Conservation (phyloP, 2,113 vertebrate species). For the Nerophis ophidion region DNA sequence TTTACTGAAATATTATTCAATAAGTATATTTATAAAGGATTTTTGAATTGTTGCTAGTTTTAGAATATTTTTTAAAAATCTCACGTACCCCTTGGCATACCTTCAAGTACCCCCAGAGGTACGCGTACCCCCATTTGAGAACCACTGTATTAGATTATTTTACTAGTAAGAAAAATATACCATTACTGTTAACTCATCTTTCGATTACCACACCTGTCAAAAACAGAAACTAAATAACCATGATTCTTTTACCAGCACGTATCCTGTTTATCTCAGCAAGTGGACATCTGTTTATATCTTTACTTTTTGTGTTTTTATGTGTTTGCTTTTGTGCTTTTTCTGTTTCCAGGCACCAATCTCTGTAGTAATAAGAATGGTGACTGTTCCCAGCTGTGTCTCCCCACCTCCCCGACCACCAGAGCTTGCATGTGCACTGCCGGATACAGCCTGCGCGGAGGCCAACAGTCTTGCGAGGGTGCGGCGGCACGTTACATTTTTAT, state of each 20-base stretch:
- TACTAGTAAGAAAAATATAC: neutral
- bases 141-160: too few relatives aligned
- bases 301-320: constrained; percentile 41
- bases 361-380: constrained; percentile 92
- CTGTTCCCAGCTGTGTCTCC: constrained; percentile 96
- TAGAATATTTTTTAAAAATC: too few relatives aligned
- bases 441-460: constrained; percentile 87
- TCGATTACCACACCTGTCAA: neutral
- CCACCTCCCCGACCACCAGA: constrained; percentile 80
- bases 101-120: too few relatives aligned
- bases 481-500: neutral
- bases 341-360: constrained; percentile 78
- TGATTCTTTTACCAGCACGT: constrained; percentile 12
- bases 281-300: constrained; percentile 36
- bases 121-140: too few relatives aligned
- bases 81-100: too few relatives aligned
- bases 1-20: too few relatives aligned
- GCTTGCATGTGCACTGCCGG: constrained; percentile 97
- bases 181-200: constrained; percentile 1
- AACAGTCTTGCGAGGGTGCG: constrained; percentile 91
- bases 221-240: constrained; percentile 3
- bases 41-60: too few relatives aligned
- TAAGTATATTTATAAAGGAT: too few relatives aligned
- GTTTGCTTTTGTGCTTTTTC: constrained; percentile 32
- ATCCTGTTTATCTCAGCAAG: constrained; percentile 24